A percentile compares a stretch with the other conserved stretches of the same genome.
Conservation (phyloP, 2,797 vertebrate species). For the Brachyalestes nurse region DNA sequence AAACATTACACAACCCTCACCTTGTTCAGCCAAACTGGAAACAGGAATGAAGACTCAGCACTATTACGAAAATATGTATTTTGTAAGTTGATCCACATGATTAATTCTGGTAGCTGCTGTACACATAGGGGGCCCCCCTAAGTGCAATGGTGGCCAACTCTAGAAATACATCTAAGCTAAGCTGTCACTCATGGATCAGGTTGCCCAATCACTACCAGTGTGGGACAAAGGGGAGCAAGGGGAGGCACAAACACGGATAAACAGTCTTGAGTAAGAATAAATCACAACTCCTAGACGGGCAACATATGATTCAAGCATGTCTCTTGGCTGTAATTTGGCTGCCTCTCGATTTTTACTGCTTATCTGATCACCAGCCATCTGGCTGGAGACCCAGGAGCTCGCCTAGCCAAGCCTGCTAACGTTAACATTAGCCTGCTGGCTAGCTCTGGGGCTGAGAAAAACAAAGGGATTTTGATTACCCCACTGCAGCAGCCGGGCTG, state of each 20-base stretch:
- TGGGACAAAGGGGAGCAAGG: slow-evolving; percentile 30
- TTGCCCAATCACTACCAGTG: slow-evolving; percentile 9
- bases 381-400: slow-evolving; percentile 5
- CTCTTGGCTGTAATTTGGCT: neutral
- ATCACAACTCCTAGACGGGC: neutral
- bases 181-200: slow-evolving; percentile 46
- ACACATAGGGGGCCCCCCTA: slow-evolving; percentile 29
- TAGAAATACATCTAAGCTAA: slow-evolving; percentile 31
- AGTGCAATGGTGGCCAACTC: slow-evolving; percentile 8
- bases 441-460: slow-evolving; percentile 43
- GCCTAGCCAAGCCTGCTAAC: slow-evolving; percentile 38
- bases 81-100: slow-evolving; percentile 2
- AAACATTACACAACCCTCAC: slow-evolving; percentile 29
- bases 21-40: neutral
- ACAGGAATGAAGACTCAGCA: neutral
- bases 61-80: neutral
- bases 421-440: slow-evolving; percentile 53
- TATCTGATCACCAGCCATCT: slow-evolving; percentile 38
- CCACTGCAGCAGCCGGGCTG: slow-evolving; percentile 18
- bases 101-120: slow-evolving; percentile 24
- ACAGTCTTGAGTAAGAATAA: neutral
- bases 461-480: slow-evolving; percentile 59
- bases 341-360: slow-evolving; percentile 16
- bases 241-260: neutral
- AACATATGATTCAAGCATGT: neutral